Conservation (phyloP, 2,888 invertebrate genomes). For the Adelognathus sp. region DNA sequence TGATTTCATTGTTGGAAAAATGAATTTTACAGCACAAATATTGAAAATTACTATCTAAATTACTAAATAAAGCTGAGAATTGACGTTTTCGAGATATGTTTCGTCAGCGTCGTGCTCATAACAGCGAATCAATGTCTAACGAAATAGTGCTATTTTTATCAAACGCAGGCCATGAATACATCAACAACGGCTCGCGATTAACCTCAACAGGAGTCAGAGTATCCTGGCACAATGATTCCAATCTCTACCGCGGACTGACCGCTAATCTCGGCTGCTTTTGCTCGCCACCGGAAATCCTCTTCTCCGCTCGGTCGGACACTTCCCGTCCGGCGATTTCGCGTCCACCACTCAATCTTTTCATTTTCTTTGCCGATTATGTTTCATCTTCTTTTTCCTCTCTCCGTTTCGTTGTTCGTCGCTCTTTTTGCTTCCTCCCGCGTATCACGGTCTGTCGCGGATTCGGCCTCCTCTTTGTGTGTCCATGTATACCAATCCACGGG, state of each 20-base stretch:
- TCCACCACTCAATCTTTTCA: conserved; percentile 37
- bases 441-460: conserved; percentile 52
- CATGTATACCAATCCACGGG: conserved; percentile 32
- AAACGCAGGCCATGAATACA: background rate
- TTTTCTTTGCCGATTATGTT: conserved; percentile 51
- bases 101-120: too few relatives aligned
- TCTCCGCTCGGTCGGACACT: conserved; percentile 46
- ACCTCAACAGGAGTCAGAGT: background rate
- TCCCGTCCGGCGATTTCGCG: conserved; percentile 39
- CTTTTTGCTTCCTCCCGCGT: conserved; percentile 1
- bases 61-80: too few relatives aligned
- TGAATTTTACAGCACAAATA: too few relatives aligned
- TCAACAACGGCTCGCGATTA: background rate
- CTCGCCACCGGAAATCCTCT: conserved; percentile 53
- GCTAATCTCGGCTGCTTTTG: conserved; percentile 8
- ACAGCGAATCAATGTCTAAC: too few relatives aligned
- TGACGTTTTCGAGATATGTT: too few relatives aligned
- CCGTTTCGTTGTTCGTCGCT: background rate
- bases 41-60: too few relatives aligned
- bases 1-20: too few relatives aligned
- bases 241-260: conserved; percentile 21
- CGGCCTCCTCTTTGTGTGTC: conserved; percentile 52
- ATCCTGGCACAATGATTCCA: conserved; percentile 17
- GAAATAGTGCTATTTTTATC: background rate
- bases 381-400: conserved; percentile 9